Base-by-base conservation (phyloP, 2,888 invertebrate genomes). In the Oligia latruncula region DNA sequence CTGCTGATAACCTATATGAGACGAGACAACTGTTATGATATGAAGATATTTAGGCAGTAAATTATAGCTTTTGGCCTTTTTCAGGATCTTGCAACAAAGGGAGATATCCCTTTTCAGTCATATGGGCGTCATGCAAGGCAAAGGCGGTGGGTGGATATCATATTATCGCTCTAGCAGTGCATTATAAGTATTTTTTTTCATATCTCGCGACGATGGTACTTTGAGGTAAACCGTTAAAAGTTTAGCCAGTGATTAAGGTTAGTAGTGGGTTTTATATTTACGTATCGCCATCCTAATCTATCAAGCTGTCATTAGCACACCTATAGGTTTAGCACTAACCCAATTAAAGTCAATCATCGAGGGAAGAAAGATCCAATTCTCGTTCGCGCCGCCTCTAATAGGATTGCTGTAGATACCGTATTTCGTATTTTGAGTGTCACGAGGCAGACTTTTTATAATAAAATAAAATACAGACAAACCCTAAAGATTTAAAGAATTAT, bases 321-420 rank as follows among this genome's bases (percentile, higher is more conserved):
- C 46, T 46, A 71, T 20, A 62, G 65, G 76, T 72, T 85, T 46
- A 66, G 46, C 68, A 46, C 55, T 83, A 81, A 89, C 77, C 81
- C 79, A 84, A 90, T 89, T 88, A 89, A 71, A 71, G 55, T 73
- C 74, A 66, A 80, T 77, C 71, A 78, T 71, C 66, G 81, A 76
- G 62, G 80, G 78, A 78, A 77, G 78, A 84, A 79, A 78, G 88
- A 83, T 81, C 85, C 80, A 73, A 82, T 89, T 80, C 78, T 35
- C 55, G 73, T 64, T 78, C 70, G 55, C 74, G 62, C 68, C 84
- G 66, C 43, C 8, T 55, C 20, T 89, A 89, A 89, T 82, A 66
- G 84, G 90, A 90, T 89, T 87, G 66, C 52, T 35, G 58, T 70
- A 68, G 65, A 74, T 78, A 65, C 71, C 20, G 55, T 77, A 60